Percentiles rank a stretch among this genome's conserved stretches.
Evolutionary conservation across 2,888 invertebrate species (phyloP).

Genomic region (Cacoxenus indagator): DNA sequence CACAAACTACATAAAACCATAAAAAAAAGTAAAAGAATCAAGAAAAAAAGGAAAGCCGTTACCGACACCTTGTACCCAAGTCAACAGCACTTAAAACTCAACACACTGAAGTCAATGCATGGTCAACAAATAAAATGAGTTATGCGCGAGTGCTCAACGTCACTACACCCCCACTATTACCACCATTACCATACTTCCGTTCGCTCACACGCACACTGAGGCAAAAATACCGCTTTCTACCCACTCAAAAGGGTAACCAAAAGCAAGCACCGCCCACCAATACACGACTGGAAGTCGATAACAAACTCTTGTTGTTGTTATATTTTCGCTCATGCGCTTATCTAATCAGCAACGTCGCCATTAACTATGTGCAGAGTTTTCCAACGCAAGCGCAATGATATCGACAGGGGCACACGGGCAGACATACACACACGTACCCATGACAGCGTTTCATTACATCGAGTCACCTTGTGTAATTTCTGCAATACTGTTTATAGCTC

Average conservation of each 20-base stretch:
- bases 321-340: slow-evolving; percentile 16
- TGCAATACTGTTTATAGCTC: too few relatives aligned
- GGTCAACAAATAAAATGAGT: slow-evolving; percentile 44
- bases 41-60: slow-evolving; percentile 35
- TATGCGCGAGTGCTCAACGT: background rate
- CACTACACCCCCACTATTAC: background rate
- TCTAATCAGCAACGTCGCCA: slow-evolving; percentile 15
- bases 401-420: background rate
- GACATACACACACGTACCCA: background rate
- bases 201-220: background rate
- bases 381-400: slow-evolving; percentile 6
- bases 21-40: background rate
- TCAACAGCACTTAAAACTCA: slow-evolving; percentile 65
- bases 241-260: background rate
- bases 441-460: background rate
- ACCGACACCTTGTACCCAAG: slow-evolving; percentile 69
- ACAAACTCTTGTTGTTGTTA: background rate
- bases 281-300: slow-evolving; percentile 3
- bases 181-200: background rate
- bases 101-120: slow-evolving; percentile 60
- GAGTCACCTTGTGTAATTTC: background rate
- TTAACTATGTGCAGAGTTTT: slow-evolving; percentile 5
- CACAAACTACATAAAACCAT: slow-evolving; percentile 26
- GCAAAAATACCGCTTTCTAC: background rate
- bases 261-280: slow-evolving; percentile 12